Evolutionary conservation across 2,113 vertebrate species (phyloP), one percentile per base, ranked within the genome.

Genomic region (Hoplias malabaricus): DNA sequence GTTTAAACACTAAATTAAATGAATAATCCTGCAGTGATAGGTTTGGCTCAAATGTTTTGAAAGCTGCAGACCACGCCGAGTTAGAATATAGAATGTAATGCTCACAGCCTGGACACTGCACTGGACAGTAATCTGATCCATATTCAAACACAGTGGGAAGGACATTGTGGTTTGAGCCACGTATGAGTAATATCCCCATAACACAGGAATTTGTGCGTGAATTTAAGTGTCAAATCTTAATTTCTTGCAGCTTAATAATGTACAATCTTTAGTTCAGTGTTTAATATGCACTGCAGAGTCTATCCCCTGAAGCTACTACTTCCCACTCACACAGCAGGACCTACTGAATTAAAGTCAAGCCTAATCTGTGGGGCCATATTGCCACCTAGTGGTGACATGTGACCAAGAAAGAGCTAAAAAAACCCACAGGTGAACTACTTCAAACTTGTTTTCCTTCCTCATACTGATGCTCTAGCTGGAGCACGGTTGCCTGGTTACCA

Each of bases 401-500:
- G 4, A 34, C 12, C 5, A 33, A 38, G 19, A 25, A 68, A 62
- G n/a, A 38, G 7, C 16, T 16, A 7, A 34, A 27, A 7, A 25
- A 23, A 2, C 0, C n/a, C n/a, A n/a, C n/a, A n/a, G n/a, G 0
- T 0, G 3, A 13, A 16, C 34, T 31, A 43, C 33, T 67, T 23
- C 0, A 13, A 31, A n/a, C 31, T 54, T 70, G 21, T 9, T 34
- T 38, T 75, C n/a, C 57, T n/a, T 56, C 62, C 65, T 40, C n/a
- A 67, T 53, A 73, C 29, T 43, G 70, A 48, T 33, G 29, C 16
- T 12, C 48, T 56, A 42, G 46, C 31, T 66, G 12, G 43, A 16
- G 65, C 46, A 42, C 31, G n/a, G 84, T 84, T 78, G 84, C 84
- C 54, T 80, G 74, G 84, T 78, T 83, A 84, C 81, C 50, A 66